Percentiles rank a stretch among this genome's conserved stretches.
These are phyloP conservation scores for Ophion ventricosus DNA, from an alignment of 2,888 invertebrate species.

Conservation along the genomic window DNA sequence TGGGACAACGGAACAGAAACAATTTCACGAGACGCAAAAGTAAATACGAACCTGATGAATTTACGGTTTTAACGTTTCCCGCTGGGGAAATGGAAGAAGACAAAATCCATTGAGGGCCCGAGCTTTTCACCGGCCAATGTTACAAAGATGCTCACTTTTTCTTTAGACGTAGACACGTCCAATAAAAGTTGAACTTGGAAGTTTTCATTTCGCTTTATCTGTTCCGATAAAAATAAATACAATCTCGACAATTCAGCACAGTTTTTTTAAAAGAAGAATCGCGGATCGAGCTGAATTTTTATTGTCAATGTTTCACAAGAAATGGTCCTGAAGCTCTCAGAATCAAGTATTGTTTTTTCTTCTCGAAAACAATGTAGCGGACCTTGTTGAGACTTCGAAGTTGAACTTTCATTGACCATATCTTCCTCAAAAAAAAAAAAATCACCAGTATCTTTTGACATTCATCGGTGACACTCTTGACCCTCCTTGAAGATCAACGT, in stretches of 20 bases:
- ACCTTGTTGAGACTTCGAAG: background rate
- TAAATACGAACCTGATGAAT: background rate
- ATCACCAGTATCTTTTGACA: no score
- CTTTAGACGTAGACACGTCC: background rate
- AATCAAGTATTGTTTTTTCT: background rate
- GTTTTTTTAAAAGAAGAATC: background rate
- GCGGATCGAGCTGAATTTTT: background rate
- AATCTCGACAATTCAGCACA: background rate
- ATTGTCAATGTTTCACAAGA: no score
- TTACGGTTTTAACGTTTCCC: background rate
- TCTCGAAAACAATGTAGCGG: background rate
- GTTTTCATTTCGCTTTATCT: background rate
- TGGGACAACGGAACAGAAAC: constrained; percentile 1
- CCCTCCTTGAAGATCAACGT: background rate
- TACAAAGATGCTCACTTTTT: background rate
- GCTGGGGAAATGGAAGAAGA: background rate
- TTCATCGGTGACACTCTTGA: no score
- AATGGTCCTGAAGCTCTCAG: background rate
- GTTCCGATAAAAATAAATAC: background rate
- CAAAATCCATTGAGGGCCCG: background rate
- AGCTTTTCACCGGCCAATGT: background rate
- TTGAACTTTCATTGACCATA: background rate
- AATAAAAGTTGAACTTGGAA: background rate
- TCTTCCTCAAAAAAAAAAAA: background rate
- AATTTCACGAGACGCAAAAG: background rate